Evolutionary conservation across 2,888 invertebrate species (phyloP).

Genomic region (Drosophila sordidula): DNA sequence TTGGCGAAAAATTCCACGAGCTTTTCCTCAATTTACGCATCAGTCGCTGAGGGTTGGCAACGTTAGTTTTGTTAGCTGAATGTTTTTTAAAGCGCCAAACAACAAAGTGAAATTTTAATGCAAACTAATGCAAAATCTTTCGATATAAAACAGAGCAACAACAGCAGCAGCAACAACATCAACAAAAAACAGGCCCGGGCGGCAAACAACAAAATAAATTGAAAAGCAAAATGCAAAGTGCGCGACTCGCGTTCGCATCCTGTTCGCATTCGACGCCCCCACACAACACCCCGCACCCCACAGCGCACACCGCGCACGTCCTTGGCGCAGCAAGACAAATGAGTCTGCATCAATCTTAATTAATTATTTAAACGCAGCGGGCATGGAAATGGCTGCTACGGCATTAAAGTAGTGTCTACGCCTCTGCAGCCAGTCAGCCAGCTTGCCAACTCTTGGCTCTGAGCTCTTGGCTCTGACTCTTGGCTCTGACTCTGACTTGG

Average conservation of each 20-base stretch:
- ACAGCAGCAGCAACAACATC: conserved; percentile 1
- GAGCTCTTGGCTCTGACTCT: conserved; percentile 14
- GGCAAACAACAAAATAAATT: conserved; percentile 67
- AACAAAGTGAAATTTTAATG: conserved; percentile 80
- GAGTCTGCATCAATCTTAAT: conserved; percentile 82
- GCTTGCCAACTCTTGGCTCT: conserved; percentile 13
- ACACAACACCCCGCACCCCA: conserved; percentile 13
- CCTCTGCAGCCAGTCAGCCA: conserved; percentile 12
- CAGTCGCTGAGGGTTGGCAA: conserved; percentile 2
- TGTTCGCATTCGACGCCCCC: conserved; percentile 15
- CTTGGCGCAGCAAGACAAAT: conserved; percentile 75
- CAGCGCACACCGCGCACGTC: conserved; percentile 27
- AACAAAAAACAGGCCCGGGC: conserved; percentile 15
- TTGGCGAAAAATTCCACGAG: conserved; percentile 53
- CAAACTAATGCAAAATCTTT: conserved; percentile 78
- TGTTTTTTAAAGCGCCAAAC: conserved; percentile 59
- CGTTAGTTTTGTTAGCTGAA: conserved; percentile 10
- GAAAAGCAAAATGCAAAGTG: conserved; percentile 77
- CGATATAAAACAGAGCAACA: conserved; percentile 49
- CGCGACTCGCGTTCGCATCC: conserved; percentile 32
- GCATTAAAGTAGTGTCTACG: conserved; percentile 69
- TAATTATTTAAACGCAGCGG: conserved; percentile 81
- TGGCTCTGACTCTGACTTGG: conserved; percentile 25
- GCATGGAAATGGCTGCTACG: conserved; percentile 73
- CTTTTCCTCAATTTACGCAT: conserved; percentile 4